phyloP scores from a whole-genome alignment of 2,113 vertebrate genomes.

The Lophotis ruficrista region DNA sequence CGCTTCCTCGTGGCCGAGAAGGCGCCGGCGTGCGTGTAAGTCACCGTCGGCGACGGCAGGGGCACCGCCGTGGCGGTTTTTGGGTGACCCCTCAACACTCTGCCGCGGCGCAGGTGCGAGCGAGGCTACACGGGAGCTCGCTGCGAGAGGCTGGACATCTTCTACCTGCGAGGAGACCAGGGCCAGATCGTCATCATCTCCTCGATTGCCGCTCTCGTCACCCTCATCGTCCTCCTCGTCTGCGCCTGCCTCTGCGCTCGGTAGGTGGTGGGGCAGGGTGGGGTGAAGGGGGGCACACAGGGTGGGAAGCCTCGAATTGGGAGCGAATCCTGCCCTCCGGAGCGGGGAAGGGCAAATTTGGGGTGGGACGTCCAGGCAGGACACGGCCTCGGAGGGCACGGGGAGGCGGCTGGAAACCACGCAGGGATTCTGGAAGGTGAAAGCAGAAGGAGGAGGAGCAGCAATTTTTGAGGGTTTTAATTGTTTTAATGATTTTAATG shows the following conservation, averaged over 20 bases:
- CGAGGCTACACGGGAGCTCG: conserved; percentile 52
- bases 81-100: neutral
- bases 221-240: conserved; percentile 8
- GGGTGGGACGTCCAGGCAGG: neutral
- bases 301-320: neutral
- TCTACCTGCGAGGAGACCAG: conserved; percentile 49
- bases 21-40: conserved; percentile 30
- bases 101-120: neutral
- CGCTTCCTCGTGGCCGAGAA: conserved; percentile 53
- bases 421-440: too few species aligned
- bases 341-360: neutral
- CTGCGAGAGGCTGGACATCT: conserved; percentile 56
- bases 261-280: neutral
- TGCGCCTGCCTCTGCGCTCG: conserved; percentile 41
- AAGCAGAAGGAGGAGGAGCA: neutral
- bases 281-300: neutral
- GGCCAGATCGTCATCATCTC: conserved; percentile 61
- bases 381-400: neutral
- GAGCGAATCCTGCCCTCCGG: neutral
- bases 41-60: fast-evolving
- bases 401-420: neutral
- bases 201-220: neutral
- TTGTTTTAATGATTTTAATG: too few species aligned
- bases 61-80: fast-evolving
- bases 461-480: too few species aligned